Percentiles rank a stretch among this genome's conserved stretches.
These are phyloP conservation scores for Psilanteris sp. DNA, from an alignment of 1,140 invertebrate species.

Conservation along the genomic window DNA sequence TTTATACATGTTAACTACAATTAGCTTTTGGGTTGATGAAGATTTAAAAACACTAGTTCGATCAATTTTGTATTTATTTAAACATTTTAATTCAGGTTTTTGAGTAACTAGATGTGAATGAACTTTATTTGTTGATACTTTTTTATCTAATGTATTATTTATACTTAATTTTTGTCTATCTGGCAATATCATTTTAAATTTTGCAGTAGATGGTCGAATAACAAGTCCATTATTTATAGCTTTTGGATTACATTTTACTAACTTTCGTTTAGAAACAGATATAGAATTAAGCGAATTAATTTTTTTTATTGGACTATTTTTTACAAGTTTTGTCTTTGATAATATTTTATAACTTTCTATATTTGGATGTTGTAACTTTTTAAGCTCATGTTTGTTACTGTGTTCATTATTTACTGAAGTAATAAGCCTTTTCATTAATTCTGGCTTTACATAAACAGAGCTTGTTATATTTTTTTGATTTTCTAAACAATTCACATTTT, in stretches of 20 bases:
- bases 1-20: conserved; percentile 20
- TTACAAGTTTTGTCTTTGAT: conserved; percentile 55
- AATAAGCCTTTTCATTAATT: conserved; percentile 49
- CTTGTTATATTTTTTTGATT: too few species aligned
- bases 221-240: not conserved
- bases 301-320: conserved; percentile 28
- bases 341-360: conserved; percentile 29
- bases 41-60: conserved; percentile 3
- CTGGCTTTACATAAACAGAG: conserved; percentile 60
- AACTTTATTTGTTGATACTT: too few species aligned
- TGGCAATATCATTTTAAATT: conserved; percentile 4
- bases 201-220: not conserved
- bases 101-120: too few species aligned
- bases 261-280: conserved; percentile 33
- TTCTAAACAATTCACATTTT: too few species aligned
- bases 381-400: not conserved
- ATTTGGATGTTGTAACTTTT: not conserved
- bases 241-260: conserved; percentile 38
- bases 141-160: too few species aligned
- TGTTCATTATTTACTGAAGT: conserved; percentile 19
- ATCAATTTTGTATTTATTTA: conserved; percentile 45
- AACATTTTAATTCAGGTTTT: too few species aligned
- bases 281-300: conserved; percentile 14
- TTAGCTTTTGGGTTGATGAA: too few species aligned
- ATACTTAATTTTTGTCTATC: conserved; percentile 11